Evolutionary conservation across 1,140 invertebrate genomes (phyloP).

Genomic region (Neodiprion virginianus): DNA sequence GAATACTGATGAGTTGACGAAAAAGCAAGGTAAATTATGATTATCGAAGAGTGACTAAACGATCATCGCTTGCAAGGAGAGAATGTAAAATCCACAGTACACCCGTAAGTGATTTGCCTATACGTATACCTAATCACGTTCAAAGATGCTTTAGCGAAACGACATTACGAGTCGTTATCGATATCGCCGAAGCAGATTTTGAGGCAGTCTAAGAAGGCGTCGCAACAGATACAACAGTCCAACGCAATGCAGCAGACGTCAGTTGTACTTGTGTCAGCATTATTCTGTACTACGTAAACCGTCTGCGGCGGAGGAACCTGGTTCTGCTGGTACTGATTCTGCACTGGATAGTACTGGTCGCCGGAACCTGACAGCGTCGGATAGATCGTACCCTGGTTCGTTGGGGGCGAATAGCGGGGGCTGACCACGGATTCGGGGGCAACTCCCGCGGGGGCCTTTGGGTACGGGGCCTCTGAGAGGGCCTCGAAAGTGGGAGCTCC

Average conservation of each 20-base stretch:
- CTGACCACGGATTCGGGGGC: too few relatives aligned
- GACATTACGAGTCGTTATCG: too few relatives aligned
- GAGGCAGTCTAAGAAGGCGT: neutral
- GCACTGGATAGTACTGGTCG: neutral
- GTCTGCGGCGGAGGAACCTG: neutral
- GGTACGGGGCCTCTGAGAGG: too few relatives aligned
- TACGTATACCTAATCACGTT: too few relatives aligned
- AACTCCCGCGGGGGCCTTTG: too few relatives aligned
- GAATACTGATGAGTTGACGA: too few relatives aligned
- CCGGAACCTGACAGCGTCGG: neutral
- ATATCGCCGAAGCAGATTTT: neutral
- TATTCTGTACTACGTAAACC: neutral
- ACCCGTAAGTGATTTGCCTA: too few relatives aligned
- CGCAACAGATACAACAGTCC: neutral
- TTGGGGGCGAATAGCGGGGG: neutral
- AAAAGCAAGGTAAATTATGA: too few relatives aligned
- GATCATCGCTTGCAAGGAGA: too few relatives aligned
- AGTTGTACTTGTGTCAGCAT: neutral
- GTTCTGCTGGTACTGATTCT: neutral
- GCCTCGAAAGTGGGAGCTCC: neutral
- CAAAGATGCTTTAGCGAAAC: too few relatives aligned
- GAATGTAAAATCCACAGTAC: too few relatives aligned
- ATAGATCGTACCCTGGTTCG: neutral
- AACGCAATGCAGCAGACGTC: neutral
- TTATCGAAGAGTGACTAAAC: too few relatives aligned